Evolutionary conservation across 64 coral and sea anemone species (phyloP).

Genomic region (Cladopsammia gracilis): DNA sequence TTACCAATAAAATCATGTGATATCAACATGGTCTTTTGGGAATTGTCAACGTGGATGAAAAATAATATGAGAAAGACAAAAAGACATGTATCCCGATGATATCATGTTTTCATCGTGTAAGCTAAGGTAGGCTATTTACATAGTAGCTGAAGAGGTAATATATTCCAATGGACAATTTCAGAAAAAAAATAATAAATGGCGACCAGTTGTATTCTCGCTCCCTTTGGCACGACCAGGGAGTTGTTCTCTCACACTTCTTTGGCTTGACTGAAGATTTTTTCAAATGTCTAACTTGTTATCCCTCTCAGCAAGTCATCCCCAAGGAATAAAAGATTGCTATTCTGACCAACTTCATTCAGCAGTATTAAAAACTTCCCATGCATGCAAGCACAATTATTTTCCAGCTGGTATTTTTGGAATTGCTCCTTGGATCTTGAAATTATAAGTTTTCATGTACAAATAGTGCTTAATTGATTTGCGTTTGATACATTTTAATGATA

Average conservation of each 20-base stretch:
- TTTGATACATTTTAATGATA: constrained; percentile 30
- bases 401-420: constrained; percentile 31
- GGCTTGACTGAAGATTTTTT: constrained; percentile 19
- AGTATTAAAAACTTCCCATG: constrained; percentile 22
- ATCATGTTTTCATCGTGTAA: constrained; percentile 19
- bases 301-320: constrained; percentile 28
- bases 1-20: too few species aligned
- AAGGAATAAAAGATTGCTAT: constrained; percentile 29
- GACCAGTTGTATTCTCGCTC: constrained; percentile 2
- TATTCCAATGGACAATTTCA: too few species aligned
- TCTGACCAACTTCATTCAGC: constrained; percentile 31
- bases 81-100: too few species aligned
- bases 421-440: constrained; percentile 14
- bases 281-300: constrained; percentile 28
- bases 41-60: constrained; percentile 14
- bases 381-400: constrained; percentile 22
- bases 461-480: constrained; percentile 30
- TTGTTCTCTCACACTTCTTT: neutral
- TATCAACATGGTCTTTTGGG: too few species aligned
- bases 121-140: constrained; percentile 15
- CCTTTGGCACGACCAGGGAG: neutral
- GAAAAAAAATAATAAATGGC: constrained; percentile 10
- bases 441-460: constrained; percentile 29
- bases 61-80: too few species aligned
- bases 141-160: constrained; percentile 11